phyloP scores from a whole-genome alignment of 2,888 invertebrate species.

The Schizaphis graminum region DNA sequence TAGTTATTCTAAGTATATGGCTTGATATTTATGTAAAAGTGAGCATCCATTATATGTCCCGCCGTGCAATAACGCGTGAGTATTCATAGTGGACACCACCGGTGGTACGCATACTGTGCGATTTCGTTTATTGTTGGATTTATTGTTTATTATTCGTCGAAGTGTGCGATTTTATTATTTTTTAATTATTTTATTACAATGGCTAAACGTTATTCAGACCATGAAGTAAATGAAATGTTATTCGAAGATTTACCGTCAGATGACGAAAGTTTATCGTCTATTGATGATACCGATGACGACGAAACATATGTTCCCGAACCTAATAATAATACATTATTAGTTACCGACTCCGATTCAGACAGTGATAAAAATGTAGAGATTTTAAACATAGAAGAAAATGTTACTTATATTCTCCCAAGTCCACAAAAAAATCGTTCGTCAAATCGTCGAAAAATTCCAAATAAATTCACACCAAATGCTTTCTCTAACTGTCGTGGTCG shows the following conservation, averaged over 20 bases:
- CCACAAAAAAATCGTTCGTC: neutral
- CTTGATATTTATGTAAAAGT: no score
- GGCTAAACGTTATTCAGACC: neutral
- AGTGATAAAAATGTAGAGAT: neutral
- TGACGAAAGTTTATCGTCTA: neutral
- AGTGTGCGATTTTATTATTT: neutral
- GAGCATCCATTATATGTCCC: no score
- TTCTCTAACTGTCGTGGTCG: neutral
- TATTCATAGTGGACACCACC: no score
- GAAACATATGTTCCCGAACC: no score
- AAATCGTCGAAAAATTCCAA: neutral
- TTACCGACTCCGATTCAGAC: neutral
- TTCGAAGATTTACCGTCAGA: slow-evolving; percentile 18
- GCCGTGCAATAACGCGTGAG: no score
- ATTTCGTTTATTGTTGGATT: neutral
- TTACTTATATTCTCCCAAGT: slow-evolving; percentile 8
- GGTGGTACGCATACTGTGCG: neutral
- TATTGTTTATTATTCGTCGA: neutral
- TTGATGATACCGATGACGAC: no score
- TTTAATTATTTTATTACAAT: neutral
- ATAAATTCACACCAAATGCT: neutral
- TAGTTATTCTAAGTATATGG: no score
- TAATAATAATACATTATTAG: neutral
- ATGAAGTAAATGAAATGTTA: neutral
- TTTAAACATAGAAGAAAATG: slow-evolving; percentile 6